Conservation (phyloP, 2,113 vertebrate genomes). For the Malurus elegans region DNA sequence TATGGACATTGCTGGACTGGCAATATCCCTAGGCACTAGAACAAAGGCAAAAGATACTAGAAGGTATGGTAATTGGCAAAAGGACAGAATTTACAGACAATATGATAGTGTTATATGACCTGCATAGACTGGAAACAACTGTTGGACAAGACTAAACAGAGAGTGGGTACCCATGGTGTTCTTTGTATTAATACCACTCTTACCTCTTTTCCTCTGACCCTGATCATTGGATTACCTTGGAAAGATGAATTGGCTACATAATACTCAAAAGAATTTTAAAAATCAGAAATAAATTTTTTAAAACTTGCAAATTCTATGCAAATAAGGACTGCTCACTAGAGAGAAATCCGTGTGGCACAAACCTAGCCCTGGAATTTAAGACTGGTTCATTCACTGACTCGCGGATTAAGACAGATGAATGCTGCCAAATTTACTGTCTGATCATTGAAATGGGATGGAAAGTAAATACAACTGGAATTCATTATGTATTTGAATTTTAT, state of each 20-base stretch:
- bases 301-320: not conserved
- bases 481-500: not conserved
- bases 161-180: not conserved
- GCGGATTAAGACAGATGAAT: not conserved
- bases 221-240: not conserved
- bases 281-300: not conserved
- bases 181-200: not conserved
- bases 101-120: not conserved
- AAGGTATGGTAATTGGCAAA: not conserved
- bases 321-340: not conserved
- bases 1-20: not conserved
- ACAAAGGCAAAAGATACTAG: not conserved
- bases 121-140: not conserved
- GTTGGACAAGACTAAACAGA: not conserved
- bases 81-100: not conserved
- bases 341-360: not conserved
- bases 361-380: not conserved
- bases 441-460: not conserved
- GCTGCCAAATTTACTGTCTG: not conserved
- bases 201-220: not conserved
- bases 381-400: not conserved
- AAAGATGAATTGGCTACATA: not conserved
- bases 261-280: not conserved
- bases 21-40: not conserved
- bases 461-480: slow-evolving; percentile 29